A percentile compares a stretch with the other conserved stretches of the same genome.
phyloP scores from a whole-genome alignment of 2,888 invertebrate genomes.

The Sabatieria punctata region DNA sequence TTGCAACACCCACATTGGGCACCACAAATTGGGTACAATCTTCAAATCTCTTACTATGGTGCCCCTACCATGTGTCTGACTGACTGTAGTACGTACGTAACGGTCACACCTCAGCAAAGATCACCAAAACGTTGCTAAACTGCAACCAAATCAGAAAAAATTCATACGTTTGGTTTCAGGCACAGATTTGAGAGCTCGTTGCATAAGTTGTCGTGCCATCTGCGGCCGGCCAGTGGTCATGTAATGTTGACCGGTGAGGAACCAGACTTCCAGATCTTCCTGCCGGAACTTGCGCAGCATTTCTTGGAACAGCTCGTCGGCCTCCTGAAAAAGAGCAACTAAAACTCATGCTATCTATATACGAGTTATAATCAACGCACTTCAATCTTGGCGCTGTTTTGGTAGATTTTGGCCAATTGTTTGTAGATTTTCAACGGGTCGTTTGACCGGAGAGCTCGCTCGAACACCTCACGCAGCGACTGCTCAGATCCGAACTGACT shows the following conservation, averaged over 20 bases:
- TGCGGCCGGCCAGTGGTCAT: conserved; percentile 52
- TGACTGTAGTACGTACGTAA: no score
- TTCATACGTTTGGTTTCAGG: conserved; percentile 62
- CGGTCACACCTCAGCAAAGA: no score
- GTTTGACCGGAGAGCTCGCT: conserved; percentile 62
- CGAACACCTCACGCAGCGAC: conserved; percentile 51
- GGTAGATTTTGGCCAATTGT: conserved; percentile 52
- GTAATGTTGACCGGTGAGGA: conserved; percentile 52
- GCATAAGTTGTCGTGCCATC: conserved; percentile 63
- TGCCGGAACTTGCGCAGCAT: conserved; percentile 55
- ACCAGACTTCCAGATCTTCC: conserved; percentile 48
- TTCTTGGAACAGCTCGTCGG: conserved; percentile 50
- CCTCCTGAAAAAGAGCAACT: conserved; percentile 40
- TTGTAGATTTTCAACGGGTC: conserved; percentile 59
- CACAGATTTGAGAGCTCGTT: conserved; percentile 54
- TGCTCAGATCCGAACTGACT: conserved; percentile 65
- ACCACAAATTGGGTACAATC: no score
- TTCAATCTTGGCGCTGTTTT: conserved; percentile 45
- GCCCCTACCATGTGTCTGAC: no score
- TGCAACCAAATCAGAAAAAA: background rate
- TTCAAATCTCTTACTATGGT: no score
- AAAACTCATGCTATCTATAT: background rate
- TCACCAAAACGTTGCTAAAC: background rate
- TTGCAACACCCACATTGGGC: no score
- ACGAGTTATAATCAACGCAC: conserved; percentile 19